Evolutionary conservation across 2,888 invertebrate species (phyloP).

Genomic region (Germaria angustata): DNA sequence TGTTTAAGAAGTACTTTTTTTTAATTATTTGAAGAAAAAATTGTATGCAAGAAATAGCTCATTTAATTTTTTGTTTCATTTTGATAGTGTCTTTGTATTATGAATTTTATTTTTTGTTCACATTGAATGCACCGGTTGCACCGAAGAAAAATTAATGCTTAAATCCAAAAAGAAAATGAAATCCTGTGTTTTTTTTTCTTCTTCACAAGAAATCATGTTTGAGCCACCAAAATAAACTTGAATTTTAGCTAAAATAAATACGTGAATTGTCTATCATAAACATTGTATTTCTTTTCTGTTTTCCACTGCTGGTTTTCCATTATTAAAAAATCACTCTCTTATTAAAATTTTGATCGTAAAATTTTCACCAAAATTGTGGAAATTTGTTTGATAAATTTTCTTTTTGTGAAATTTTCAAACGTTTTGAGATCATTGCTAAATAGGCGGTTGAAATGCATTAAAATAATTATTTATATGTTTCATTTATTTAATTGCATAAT

Average conservation of each 20-base stretch:
- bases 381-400: slow-evolving; percentile 31
- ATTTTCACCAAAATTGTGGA: not conserved
- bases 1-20: no score
- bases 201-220: not conserved
- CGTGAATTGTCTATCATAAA: slow-evolving; percentile 35
- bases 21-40: no score
- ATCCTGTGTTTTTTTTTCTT: slow-evolving; percentile 19
- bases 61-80: no score
- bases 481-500: slow-evolving; percentile 48
- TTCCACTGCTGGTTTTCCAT: not conserved
- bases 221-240: slow-evolving; percentile 56
- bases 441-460: slow-evolving; percentile 7
- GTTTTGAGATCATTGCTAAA: slow-evolving; percentile 48
- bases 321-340: not conserved
- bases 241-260: slow-evolving; percentile 38
- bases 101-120: not conserved
- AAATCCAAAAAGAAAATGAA: slow-evolving; percentile 19
- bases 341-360: not conserved
- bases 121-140: slow-evolving; percentile 4
- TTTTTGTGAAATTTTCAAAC: not conserved
- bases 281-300: not conserved
- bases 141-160: not conserved
- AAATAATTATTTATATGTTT: slow-evolving; percentile 22
- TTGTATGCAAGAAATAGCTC: no score
- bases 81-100: no score